Evolutionary conservation across 2,888 invertebrate species (phyloP).

Genomic region (Drosophila heteroneura): DNA sequence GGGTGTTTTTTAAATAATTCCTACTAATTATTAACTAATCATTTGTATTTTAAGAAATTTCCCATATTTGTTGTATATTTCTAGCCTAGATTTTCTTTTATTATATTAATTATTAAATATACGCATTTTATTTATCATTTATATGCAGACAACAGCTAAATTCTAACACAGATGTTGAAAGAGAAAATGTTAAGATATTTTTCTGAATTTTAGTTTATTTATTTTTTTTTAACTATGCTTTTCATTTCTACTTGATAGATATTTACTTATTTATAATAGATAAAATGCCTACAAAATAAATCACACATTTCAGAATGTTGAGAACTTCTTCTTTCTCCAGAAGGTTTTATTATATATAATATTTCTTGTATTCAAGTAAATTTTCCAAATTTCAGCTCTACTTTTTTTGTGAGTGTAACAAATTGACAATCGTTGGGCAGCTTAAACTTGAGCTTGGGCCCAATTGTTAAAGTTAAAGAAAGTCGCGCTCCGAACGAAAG

Average conservation of each 20-base stretch:
- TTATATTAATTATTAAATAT: no score
- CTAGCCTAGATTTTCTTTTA: no score
- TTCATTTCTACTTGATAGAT: neutral
- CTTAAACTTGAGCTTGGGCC: conserved; percentile 21
- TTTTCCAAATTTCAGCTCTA: neutral
- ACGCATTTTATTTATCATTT: no score
- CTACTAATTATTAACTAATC: no score
- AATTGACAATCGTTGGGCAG: conserved; percentile 15
- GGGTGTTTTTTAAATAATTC: no score
- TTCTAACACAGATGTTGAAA: no score
- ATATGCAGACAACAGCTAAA: no score
- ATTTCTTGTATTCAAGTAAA: neutral
- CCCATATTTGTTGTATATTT: no score
- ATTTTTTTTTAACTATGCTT: no score
- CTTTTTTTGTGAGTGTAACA: neutral
- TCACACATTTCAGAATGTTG: neutral
- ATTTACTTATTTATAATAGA: neutral
- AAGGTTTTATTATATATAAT: neutral
- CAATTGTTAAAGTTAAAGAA: conserved; percentile 52
- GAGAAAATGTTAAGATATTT: no score
- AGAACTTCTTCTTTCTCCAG: neutral
- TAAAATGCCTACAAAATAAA: neutral
- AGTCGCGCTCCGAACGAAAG: conserved; percentile 69
- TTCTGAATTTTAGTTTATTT: no score
- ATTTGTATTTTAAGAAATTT: no score